Percentiles rank a stretch among this genome's conserved stretches.
Evolutionary conservation across 2,888 invertebrate species (phyloP).

Genomic region (Torymus tubicola): DNA sequence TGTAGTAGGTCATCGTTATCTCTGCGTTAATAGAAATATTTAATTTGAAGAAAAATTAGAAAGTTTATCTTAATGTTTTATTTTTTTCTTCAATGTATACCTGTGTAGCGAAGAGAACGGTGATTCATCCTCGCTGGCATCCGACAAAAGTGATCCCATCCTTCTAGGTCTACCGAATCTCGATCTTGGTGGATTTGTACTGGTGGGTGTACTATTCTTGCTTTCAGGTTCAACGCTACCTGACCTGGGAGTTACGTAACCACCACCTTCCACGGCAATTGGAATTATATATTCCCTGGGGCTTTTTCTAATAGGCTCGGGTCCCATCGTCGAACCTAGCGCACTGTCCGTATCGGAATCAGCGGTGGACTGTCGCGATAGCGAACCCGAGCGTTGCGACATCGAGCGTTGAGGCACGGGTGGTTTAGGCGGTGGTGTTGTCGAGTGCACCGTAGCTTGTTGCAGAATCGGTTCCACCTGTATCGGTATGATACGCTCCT

Average conservation of each 20-base stretch:
- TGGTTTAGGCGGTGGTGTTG: constrained; percentile 77
- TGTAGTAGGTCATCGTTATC: constrained; percentile 73
- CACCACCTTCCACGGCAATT: constrained; percentile 94
- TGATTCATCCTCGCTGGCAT: constrained; percentile 78
- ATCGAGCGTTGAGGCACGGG: constrained; percentile 77
- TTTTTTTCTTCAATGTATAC: constrained; percentile 54
- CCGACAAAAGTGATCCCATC: constrained; percentile 80
- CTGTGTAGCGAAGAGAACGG: constrained; percentile 79
- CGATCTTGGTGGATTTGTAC: constrained; percentile 76
- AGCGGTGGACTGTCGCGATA: constrained; percentile 82
- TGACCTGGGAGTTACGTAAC: constrained; percentile 87
- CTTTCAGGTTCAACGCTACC: constrained; percentile 87
- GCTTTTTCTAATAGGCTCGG: constrained; percentile 90
- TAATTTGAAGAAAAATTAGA: constrained; percentile 1
- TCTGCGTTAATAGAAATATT: constrained; percentile 51
- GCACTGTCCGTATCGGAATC: constrained; percentile 85
- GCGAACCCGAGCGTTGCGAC: constrained; percentile 76
- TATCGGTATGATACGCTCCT: constrained; percentile 85
- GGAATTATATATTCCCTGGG: constrained; percentile 95
- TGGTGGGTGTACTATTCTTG: constrained; percentile 79
- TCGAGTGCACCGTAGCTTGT: constrained; percentile 62
- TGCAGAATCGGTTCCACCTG: constrained; percentile 64
- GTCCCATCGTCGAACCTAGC: constrained; percentile 74
- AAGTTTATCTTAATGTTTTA: constrained; percentile 30
- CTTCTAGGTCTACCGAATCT: constrained; percentile 80